Evolutionary conservation across 2,113 vertebrate species (phyloP).

Genomic region (Malurus elegans): DNA sequence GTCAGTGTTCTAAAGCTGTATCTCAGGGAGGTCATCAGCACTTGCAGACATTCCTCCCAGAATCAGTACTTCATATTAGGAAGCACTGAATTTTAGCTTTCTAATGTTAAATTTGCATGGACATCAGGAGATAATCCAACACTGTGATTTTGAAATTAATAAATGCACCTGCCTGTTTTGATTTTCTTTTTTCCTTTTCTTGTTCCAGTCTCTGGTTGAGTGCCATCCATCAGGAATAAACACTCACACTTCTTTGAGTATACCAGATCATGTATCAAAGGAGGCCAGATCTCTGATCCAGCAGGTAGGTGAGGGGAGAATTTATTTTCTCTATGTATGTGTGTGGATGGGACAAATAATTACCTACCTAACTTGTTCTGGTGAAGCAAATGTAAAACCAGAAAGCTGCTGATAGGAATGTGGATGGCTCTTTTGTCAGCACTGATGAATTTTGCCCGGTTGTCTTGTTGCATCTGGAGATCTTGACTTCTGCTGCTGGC

Average conservation of each 20-base stretch:
- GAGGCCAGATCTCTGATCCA: slow-evolving; percentile 92
- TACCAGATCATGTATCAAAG: slow-evolving; percentile 91
- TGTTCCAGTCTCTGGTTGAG: slow-evolving; percentile 78
- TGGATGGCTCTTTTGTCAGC: not conserved
- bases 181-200: not conserved
- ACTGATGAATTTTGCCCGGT: not conserved
- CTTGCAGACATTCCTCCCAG: not conserved
- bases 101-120: not conserved
- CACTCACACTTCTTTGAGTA: slow-evolving; percentile 88
- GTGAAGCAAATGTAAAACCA: not conserved
- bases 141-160: not conserved
- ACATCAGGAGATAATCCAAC: not conserved
- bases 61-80: not conserved
- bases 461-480: not conserved
- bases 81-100: not conserved
- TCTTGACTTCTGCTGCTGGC: not conserved
- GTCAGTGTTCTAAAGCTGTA: not conserved
- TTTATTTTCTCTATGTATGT: not conserved
- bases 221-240: slow-evolving; percentile 95
- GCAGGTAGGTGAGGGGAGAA: slow-evolving; percentile 78
- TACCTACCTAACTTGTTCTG: not conserved
- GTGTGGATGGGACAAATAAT: not conserved
- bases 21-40: not conserved
- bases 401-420: not conserved
- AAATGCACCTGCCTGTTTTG: not conserved